Percentiles rank a stretch among this genome's conserved stretches.
These are phyloP conservation scores for Palythoa caribaeorum DNA, from an alignment of 92 coral and sea anemone species.

Conservation along the genomic window DNA sequence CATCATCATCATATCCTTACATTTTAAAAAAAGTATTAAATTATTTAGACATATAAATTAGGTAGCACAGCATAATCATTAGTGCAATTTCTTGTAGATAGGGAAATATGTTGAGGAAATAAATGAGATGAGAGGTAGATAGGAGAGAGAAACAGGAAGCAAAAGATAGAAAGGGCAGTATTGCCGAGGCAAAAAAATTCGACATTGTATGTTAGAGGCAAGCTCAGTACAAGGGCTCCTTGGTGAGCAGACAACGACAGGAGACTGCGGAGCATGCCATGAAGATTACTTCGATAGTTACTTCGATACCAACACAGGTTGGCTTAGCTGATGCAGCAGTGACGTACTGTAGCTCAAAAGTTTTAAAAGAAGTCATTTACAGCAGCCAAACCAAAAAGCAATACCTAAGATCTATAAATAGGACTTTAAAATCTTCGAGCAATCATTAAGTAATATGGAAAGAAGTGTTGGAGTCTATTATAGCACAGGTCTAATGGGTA, in stretches of 20 bases:
- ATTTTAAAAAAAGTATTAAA: background rate
- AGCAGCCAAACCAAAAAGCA: slow-evolving; percentile 12
- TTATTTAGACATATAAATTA: background rate
- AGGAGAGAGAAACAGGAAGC: background rate
- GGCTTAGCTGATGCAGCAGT: slow-evolving; percentile 51
- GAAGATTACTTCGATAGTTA: slow-evolving; percentile 35
- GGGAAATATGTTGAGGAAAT: background rate
- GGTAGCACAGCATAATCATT: background rate
- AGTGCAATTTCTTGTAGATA: slow-evolving; percentile 5
- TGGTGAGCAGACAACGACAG: background rate
- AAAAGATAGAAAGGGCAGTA: background rate
- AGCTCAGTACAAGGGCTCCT: slow-evolving; percentile 2
- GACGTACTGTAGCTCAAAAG: background rate
- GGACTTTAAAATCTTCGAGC: slow-evolving; percentile 5
- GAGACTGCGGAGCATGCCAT: slow-evolving; percentile 47
- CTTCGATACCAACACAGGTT: slow-evolving; percentile 27
- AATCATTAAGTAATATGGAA: slow-evolving; percentile 29
- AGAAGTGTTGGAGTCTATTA: slow-evolving; percentile 52
- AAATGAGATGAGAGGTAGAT: background rate
- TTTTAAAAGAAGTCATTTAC: background rate
- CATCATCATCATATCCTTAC: too few relatives aligned
- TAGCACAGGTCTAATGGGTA: slow-evolving; percentile 58
- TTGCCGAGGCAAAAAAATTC: background rate
- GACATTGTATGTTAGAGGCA: background rate
- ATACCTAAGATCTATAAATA: slow-evolving; percentile 4